Percentiles rank a stretch among this genome's conserved stretches.
phyloP scores from a whole-genome alignment of 2,888 invertebrate species.

The Xylota sylvarum region DNA sequence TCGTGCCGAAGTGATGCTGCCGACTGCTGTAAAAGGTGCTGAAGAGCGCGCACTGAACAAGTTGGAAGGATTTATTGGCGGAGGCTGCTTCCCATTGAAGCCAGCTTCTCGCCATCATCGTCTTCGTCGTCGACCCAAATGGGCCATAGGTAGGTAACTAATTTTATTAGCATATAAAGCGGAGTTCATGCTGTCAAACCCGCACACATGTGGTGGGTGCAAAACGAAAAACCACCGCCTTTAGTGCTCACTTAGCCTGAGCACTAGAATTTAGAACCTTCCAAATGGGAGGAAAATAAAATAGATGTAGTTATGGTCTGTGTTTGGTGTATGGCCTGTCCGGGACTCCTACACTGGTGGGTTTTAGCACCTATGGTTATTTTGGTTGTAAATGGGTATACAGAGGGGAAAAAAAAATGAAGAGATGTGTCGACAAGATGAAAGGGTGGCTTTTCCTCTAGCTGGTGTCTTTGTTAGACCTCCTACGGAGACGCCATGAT shows the following conservation, averaged over 20 bases:
- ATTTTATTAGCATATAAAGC: constrained; percentile 75
- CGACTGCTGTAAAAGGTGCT: constrained; percentile 75
- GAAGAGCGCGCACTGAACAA: constrained; percentile 72
- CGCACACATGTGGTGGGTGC: constrained; percentile 46
- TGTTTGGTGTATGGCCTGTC: constrained; percentile 3
- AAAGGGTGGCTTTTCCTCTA: constrained; percentile 27
- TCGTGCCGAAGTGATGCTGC: constrained; percentile 73
- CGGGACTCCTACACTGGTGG: constrained; percentile 4
- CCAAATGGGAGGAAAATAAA: constrained; percentile 52
- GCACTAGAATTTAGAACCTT: constrained; percentile 60
- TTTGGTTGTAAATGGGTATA: constrained; percentile 17
- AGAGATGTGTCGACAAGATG: constrained; percentile 50
- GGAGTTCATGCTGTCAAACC: constrained; percentile 53
- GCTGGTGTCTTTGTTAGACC: constrained; percentile 36
- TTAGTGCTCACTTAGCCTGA: constrained; percentile 68
- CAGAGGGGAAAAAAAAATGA: no score
- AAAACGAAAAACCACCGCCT: constrained; percentile 37
- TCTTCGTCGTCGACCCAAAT: constrained; percentile 15
- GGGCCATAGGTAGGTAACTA: constrained; percentile 55
- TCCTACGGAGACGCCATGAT: constrained; percentile 47
- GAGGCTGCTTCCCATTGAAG: constrained; percentile 28
- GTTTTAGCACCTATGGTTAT: constrained; percentile 59
- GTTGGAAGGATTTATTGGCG: constrained; percentile 72
- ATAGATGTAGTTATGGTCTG: constrained; percentile 32
- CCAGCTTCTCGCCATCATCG: constrained; percentile 3